These are phyloP conservation scores for Arizona elegans DNA, from an alignment of 2,113 vertebrate genomes.

Conservation along the genomic window DNA sequence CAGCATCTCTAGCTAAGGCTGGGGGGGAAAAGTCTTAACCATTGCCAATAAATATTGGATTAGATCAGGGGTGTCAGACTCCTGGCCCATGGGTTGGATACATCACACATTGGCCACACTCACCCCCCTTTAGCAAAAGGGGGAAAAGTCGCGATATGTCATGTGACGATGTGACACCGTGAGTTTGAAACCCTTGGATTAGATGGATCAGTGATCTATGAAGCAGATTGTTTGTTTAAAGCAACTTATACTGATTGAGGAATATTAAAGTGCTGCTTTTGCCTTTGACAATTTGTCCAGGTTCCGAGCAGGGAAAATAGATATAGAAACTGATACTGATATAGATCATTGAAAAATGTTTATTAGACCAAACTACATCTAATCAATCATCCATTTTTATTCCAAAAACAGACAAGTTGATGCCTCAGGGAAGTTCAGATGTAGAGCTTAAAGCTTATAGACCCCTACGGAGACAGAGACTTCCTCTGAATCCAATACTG, in stretches of 20 bases:
- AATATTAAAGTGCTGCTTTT: not conserved
- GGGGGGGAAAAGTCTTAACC: not conserved
- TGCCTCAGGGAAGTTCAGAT: not conserved
- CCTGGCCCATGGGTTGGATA: too few species aligned
- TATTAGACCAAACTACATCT: not conserved
- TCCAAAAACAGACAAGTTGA: not conserved
- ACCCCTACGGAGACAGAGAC: not conserved
- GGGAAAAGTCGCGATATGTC: too few species aligned
- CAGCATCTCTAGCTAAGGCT: not conserved
- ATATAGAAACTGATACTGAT: not conserved
- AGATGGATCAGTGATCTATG: not conserved
- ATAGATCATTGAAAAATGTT: not conserved
- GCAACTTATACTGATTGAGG: not conserved
- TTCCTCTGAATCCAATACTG: not conserved
- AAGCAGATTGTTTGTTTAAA: not conserved
- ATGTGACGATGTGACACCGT: accelerated
- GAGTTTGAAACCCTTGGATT: not conserved
- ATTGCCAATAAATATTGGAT: not conserved
- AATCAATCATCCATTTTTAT: too few species aligned
- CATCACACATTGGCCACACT: too few species aligned
- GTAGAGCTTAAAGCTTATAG: not conserved
- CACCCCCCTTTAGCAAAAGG: too few species aligned
- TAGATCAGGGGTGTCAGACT: not conserved
- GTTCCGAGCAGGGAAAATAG: not conserved
- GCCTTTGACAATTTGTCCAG: not conserved